Conservation (phyloP, 2,113 vertebrate genomes). For the Gavia stellata region DNA sequence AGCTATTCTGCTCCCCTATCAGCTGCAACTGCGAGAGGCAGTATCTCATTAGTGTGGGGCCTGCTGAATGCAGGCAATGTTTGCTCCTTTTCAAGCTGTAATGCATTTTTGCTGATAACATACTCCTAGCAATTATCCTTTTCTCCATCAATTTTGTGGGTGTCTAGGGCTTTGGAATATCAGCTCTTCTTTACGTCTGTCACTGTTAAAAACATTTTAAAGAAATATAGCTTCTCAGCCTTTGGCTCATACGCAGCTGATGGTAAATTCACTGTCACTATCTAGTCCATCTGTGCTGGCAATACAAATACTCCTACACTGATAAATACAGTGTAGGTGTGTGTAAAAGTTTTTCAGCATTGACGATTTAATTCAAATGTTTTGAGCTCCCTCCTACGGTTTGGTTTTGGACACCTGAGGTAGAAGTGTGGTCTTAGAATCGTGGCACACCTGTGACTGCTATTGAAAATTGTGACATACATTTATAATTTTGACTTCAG, state of each 20-base stretch:
- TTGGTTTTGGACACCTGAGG: background rate
- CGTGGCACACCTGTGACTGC: accelerated
- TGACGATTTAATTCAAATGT: background rate
- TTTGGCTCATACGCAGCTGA: background rate
- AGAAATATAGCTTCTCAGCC: background rate
- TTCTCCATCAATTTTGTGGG: conserved; percentile 17
- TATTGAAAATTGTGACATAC: background rate
- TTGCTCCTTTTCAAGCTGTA: background rate
- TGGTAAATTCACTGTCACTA: background rate
- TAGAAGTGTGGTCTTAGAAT: background rate
- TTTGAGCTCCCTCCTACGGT: background rate
- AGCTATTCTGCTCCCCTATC: background rate
- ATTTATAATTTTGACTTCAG: background rate
- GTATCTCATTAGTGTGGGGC: conserved; percentile 17
- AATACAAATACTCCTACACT: background rate
- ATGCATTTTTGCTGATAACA: background rate
- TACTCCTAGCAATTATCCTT: background rate
- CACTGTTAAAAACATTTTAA: background rate
- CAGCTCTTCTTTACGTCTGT: background rate
- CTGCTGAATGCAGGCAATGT: background rate
- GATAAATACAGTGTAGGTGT: background rate
- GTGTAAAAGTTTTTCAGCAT: background rate
- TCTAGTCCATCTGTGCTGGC: background rate
- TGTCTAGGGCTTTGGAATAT: conserved; percentile 9
- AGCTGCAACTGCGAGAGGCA: background rate